phyloP scores from a whole-genome alignment of 1,140 invertebrate genomes.

The Tetragonula clypearis region DNA sequence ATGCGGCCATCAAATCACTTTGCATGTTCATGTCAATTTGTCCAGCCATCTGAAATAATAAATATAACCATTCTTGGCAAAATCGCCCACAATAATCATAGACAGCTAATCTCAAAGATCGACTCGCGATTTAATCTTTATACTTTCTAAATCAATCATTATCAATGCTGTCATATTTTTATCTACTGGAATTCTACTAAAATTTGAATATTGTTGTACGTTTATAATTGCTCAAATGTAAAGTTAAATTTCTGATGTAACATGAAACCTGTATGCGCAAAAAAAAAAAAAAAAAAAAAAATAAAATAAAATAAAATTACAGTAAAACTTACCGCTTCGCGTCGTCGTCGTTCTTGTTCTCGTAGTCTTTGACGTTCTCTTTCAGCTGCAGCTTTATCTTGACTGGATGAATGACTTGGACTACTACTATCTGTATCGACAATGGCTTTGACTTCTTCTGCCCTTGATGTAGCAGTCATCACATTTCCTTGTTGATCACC shows the following conservation, averaged over 20 bases:
- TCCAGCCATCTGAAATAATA: constrained; percentile 92
- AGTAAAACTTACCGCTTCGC: constrained; percentile 92
- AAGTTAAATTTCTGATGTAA: not conserved
- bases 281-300: not conserved
- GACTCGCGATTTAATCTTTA: not conserved
- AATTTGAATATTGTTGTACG: not conserved
- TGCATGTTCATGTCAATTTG: constrained; percentile 99
- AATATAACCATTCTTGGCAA: constrained; percentile 74
- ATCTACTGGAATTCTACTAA: no score
- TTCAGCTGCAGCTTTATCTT: constrained; percentile 87
- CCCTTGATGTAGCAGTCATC: constrained; percentile 74
- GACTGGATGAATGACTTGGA: constrained; percentile 83
- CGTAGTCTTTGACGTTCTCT: constrained; percentile 90
- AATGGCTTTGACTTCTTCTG: constrained; percentile 83
- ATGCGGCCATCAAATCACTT: constrained; percentile 98
- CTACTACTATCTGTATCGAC: constrained; percentile 83
- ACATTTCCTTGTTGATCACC: constrained; percentile 76
- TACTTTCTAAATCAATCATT: no score
- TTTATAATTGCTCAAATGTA: not conserved
- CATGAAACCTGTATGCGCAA: not conserved
- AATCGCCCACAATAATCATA: constrained; percentile 31
- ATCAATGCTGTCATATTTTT: no score
- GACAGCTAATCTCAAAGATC: not conserved
- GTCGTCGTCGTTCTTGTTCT: constrained; percentile 93
- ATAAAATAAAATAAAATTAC: not conserved